These are phyloP conservation scores for Sebastes oblongus DNA, from an alignment of 2,797 vertebrate species.

Conservation along the genomic window DNA sequence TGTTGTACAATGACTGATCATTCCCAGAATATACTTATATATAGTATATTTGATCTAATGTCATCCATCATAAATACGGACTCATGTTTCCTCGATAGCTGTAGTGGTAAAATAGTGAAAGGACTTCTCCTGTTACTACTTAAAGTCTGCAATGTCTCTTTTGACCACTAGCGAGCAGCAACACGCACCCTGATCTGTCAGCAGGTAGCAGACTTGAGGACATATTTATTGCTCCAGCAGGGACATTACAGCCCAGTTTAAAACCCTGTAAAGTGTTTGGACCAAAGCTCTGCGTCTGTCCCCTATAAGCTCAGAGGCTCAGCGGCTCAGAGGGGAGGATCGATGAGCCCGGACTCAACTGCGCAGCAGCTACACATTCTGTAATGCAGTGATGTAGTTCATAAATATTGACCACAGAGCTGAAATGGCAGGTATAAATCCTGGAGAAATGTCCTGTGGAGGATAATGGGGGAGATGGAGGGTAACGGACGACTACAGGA, in stretches of 20 bases:
- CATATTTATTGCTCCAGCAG: slow-evolving; percentile 37
- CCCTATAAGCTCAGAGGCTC: slow-evolving; percentile 12
- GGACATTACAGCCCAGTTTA: slow-evolving; percentile 25
- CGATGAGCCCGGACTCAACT: slow-evolving; percentile 45
- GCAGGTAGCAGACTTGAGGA: slow-evolving; percentile 27
- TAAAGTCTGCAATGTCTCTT: slow-evolving; percentile 38
- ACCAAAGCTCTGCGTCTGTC: slow-evolving; percentile 28
- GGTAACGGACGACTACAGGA: slow-evolving; percentile 22
- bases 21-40: not conserved
- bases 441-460: slow-evolving; percentile 45
- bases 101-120: not conserved
- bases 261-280: slow-evolving; percentile 41
- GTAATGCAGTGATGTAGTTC: slow-evolving; percentile 72
- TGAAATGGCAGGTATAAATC: slow-evolving; percentile 73
- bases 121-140: not conserved
- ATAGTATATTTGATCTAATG: too few species aligned
- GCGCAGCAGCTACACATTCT: slow-evolving; percentile 60
- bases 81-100: not conserved
- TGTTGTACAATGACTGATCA: not conserved
- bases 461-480: slow-evolving; percentile 58
- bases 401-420: slow-evolving; percentile 77
- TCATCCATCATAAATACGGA: not conserved
- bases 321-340: slow-evolving; percentile 41
- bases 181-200: slow-evolving; percentile 19
- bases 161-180: slow-evolving; percentile 71